Evolutionary conservation across 2,797 vertebrate genomes (phyloP), one percentile per base, ranked within the genome.

Genomic region (Falco columbarius): DNA sequence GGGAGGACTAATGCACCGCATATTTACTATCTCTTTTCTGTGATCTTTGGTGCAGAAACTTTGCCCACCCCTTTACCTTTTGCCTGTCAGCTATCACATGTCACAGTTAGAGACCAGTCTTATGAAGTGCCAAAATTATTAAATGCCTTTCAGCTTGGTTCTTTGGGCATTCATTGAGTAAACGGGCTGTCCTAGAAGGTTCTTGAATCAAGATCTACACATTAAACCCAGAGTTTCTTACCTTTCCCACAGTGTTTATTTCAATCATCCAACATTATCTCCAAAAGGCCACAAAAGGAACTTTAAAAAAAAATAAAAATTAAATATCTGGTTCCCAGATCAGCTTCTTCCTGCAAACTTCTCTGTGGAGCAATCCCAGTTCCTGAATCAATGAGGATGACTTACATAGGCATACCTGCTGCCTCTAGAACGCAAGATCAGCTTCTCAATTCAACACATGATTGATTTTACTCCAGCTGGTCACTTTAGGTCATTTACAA

Each of bases 1-100:
- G 26, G 29, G 6, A 71, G 21, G 7, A 71, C 5, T 44, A 80
- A 51, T 1, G 7, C 3, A 12, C 0, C 52, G 18, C 7, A 13
- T 26, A 44, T 61, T 59, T 85, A 44, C 34, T 56, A 12, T 8
- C 32, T 2, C 10, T 36, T 17, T 76, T 55, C 36, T 67, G 23
- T 34, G 7, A 52, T 51, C 47, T 81, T 52, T 36, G 10, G 24
- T 59, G 49, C 29, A 52, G n/a, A 47, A 63, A 44, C 86, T 76
- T 52, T 81, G 20, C 49, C 32, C 14, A 12, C 9, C 3, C 12
- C 14, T 83, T 36, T 42, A 47, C 21, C 12, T 68, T 76, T 55
- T 67, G 7, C n/a, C 44, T 74, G 34, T n/a, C 68, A 77, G 42
- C 5, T 52, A 29, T 42, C 16, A 42, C 1, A 6, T 27, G 9